Base-by-base conservation (phyloP, 1,140 invertebrate species). In the Drosophila melanica region DNA sequence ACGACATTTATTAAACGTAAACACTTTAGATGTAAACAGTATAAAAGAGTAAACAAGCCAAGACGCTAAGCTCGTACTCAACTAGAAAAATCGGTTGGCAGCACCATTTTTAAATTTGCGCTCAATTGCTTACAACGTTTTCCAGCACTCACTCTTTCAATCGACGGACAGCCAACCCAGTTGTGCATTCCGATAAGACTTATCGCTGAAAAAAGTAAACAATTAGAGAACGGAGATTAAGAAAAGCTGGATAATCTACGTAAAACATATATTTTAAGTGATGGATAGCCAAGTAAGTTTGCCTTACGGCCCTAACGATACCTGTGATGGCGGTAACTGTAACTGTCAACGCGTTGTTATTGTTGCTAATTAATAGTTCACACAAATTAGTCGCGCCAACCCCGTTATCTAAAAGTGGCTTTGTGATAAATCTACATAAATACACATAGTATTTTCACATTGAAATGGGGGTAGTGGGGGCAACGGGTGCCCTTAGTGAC, bases 271-370 rank as follows among this genome's bases (percentile, higher is more conserved):
- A 70, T 59, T 55, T 66, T 35, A 74, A 89, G 82, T 89, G 58
- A 87, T 87, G 82, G 82, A 87, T 50, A 87, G 82, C 54, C 82
- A 87, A 66, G 82, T 87, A 66, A 87, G 79, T 77, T 30, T 9
- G 9, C 8, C 27, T 27, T 5, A 42, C 20, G 18, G 23, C 6
- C 1, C 8, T 30, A 23, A 16, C 5, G 12, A 39, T 42, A 6
- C 11, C 18, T 5, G 9, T 1, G 47, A n/a, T 9, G 41, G 23
- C 18, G n/a, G 11, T 23, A 30, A 27, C 8, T 27, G 10, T 14
- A 33, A 23, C 16, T 48, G 45, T 35, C 53, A 57, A 10, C 9
- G 1, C 30, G 10, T 44, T 47, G 53, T 11, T 65, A 37, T 53
- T 65, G 45, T 53, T 39, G 7, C 48, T 6, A 47, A 75, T 67